Conservation (phyloP, 2,113 vertebrate species). For the Nymphicus hollandicus region DNA sequence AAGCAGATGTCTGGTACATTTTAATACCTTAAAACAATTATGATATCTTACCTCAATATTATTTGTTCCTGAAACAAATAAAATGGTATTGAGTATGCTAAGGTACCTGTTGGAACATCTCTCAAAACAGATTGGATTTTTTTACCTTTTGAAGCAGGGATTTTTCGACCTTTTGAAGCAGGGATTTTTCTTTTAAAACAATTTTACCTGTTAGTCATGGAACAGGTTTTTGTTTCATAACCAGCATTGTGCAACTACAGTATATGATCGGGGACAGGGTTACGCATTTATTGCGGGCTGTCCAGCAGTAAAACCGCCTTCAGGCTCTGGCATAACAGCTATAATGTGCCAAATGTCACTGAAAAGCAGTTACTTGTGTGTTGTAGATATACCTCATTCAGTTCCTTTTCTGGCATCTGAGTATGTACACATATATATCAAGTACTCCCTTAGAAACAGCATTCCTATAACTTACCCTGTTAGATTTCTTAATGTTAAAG, state of each 20-base stretch:
- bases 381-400: background rate
- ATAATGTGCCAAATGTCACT: background rate
- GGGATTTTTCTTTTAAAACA: background rate
- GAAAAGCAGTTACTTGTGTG: background rate
- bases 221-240: background rate
- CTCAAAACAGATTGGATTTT: background rate
- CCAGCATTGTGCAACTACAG: accelerated
- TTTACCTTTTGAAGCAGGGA: background rate
- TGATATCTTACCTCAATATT: background rate
- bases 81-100: background rate
- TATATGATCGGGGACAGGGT: background rate
- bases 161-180: background rate
- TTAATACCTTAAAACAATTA: background rate
- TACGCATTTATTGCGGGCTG: background rate
- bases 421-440: accelerated
- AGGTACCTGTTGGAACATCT: background rate
- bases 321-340: background rate
- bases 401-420: background rate
- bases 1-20: background rate
- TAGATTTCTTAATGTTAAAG: background rate
- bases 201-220: background rate
- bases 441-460: background rate
- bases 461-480: accelerated
- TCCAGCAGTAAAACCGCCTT: background rate
- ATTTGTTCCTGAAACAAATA: background rate